These are phyloP conservation scores for Pseudochromis fuscus DNA, from an alignment of 2,797 vertebrate genomes.

Conservation along the genomic window DNA sequence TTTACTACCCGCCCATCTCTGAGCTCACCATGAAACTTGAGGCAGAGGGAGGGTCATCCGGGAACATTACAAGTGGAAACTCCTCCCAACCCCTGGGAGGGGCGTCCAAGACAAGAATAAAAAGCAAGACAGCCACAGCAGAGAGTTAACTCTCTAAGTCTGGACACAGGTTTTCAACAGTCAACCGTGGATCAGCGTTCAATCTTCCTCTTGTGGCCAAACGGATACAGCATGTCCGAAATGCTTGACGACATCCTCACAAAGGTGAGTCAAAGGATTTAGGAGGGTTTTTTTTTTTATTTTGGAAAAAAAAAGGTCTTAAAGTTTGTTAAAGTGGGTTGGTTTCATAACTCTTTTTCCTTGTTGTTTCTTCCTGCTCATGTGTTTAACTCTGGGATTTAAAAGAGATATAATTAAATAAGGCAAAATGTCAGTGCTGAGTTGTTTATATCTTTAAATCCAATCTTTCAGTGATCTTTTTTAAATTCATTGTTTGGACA, in stretches of 20 bases:
- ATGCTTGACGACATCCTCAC: conserved; percentile 80
- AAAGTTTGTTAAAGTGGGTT: conserved; percentile 22
- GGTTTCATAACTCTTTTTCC: neutral
- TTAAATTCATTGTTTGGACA: neutral
- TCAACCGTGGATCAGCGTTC: conserved; percentile 51
- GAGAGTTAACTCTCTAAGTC: conserved; percentile 24
- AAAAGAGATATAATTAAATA: conserved; percentile 32
- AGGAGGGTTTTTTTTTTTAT: neutral
- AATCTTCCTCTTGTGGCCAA: conserved; percentile 45
- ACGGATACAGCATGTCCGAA: conserved; percentile 84
- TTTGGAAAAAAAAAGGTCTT: neutral
- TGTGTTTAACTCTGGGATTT: conserved; percentile 7
- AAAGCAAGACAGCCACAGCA: neutral
- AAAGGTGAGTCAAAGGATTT: conserved; percentile 74
- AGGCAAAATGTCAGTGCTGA: neutral
- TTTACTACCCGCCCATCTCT: conserved; percentile 58
- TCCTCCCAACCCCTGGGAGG: conserved; percentile 52
- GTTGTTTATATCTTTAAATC: conserved; percentile 30
- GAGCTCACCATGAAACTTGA: conserved; percentile 75
- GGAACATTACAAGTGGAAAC: conserved; percentile 74
- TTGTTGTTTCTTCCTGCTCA: conserved; percentile 18
- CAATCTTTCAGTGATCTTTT: neutral
- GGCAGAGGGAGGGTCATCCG: conserved; percentile 66
- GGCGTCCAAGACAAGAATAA: neutral
- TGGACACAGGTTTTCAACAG: conserved; percentile 53